Evolutionary conservation across 2,797 vertebrate species (phyloP), one percentile per base, ranked within the genome.

Genomic region (Anguilla anguilla): DNA sequence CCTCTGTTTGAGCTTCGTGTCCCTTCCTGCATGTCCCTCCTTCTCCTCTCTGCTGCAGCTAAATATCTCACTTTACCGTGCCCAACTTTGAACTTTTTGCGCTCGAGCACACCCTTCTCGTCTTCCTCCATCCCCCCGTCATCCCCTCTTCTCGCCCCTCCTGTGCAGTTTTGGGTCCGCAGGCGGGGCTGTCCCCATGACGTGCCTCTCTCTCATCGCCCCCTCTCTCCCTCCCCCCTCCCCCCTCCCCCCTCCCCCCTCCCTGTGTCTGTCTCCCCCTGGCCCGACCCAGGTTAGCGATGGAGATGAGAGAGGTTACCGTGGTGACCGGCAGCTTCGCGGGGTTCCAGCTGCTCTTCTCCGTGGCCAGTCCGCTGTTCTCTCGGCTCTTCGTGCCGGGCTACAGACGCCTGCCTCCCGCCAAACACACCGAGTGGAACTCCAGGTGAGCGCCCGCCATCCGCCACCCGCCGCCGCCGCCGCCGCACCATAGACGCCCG

Each of bases 311-410:
- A 95, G 96, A 97, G 95, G 94, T 96, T 94, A 94, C 91, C 57
- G 95, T 97, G 91, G 94, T 97, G 49, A 94, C 94, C 86, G 94
- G 94, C 91, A 97, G 97, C 95, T 97, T 97, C 17, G 91, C 95
- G 86, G 89, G 92, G 57, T 97, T 97, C 94, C 97, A 97, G 95
- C 87, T 97, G 2, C 91, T 96, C 84, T 97, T 97, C 93, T 96
- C 96, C 0, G 92, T 95, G 88, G 90, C 92, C 93, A 96, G 96
- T 89, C 97, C 97, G 0, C 91, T 91, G 88, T 88, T 97, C 91
- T 97, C 96, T 22, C 88, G 91, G 0, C 89, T 87, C 55, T 86
- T 97, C 92, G 90, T 95, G 0, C 90, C 92, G 0, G 92, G 91
- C 79, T 97, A 96, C 43, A 90, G 91, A 9, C 91, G 74, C 77